These are phyloP conservation scores for Allolobophora icterica DNA, from an alignment of 2,888 invertebrate genomes.

Conservation along the genomic window DNA sequence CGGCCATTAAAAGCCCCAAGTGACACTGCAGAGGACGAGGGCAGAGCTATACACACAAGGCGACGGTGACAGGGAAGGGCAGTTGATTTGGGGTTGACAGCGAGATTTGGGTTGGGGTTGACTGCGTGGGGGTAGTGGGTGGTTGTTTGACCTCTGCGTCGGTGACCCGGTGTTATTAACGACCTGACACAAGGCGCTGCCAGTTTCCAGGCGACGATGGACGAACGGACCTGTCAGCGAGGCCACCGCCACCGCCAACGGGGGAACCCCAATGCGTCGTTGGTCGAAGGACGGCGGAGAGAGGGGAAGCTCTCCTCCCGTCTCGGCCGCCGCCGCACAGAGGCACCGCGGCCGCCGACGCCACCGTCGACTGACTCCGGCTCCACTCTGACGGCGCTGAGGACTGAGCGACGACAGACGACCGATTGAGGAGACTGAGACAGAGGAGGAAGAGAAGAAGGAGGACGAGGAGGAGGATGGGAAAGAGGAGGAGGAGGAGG, in stretches of 20 bases:
- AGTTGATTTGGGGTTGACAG: conserved; percentile 6
- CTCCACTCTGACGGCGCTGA: not conserved
- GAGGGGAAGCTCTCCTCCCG: not conserved
- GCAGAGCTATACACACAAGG: not conserved
- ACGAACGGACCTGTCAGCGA: not conserved
- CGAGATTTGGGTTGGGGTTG: conserved; percentile 10
- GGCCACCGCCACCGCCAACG: not conserved
- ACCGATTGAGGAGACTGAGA: not conserved
- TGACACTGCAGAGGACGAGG: not conserved
- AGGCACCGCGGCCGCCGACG: not conserved
- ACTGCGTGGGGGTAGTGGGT: not conserved
- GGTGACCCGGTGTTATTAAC: conserved; percentile 11
- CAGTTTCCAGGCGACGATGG: conserved; percentile 2
- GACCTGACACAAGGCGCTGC: not conserved
- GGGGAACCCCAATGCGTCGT: too few species aligned
- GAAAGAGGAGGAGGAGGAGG: too few species aligned
- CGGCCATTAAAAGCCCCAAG: not conserved
- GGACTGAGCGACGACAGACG: conserved; percentile 9
- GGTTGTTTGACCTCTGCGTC: not conserved
- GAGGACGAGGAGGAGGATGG: not conserved
- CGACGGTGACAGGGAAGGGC: not conserved
- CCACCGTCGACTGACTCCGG: not conserved
- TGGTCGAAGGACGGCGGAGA: not conserved
- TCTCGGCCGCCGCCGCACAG: too few species aligned
- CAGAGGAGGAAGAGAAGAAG: not conserved